Evolutionary conservation across 2,888 invertebrate species (phyloP).

Genomic region (Melieria omissa): DNA sequence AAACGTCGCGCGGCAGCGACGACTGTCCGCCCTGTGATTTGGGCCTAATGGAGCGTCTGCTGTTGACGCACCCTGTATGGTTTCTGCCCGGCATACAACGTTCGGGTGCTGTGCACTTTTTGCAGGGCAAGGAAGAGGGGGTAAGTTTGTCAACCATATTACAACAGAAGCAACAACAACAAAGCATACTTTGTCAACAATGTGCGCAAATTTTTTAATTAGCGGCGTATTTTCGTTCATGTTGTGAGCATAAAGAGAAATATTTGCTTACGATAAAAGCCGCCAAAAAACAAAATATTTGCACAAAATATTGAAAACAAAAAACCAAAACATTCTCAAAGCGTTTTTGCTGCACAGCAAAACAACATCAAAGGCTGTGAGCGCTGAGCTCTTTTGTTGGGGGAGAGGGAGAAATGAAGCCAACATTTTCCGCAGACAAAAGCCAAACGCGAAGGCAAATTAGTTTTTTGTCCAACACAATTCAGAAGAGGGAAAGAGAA

Average conservation of each 20-base stretch:
- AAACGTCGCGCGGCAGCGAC: conserved; percentile 70
- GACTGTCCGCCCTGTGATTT: conserved; percentile 83
- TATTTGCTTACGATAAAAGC: not conserved
- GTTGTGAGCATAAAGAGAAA: not conserved
- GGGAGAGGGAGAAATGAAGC: no score
- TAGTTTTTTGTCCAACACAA: no score
- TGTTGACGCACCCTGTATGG: conserved; percentile 95
- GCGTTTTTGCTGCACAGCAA: not conserved
- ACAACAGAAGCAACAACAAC: conserved; percentile 10
- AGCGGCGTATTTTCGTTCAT: conserved; percentile 16
- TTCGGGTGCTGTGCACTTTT: conserved; percentile 91
- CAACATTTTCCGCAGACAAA: no score
- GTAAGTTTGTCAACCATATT: conserved; percentile 69
- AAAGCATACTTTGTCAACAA: conserved; percentile 8
- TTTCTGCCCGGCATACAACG: conserved; percentile 93
- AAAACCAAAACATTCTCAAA: conserved; percentile 7
- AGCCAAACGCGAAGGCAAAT: no score
- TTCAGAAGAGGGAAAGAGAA: no score
- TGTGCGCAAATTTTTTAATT: conserved; percentile 26
- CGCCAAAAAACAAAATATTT: no score
- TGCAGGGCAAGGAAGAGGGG: conserved; percentile 93
- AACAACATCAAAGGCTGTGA: no score
- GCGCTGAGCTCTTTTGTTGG: no score
- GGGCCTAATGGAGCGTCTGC: conserved; percentile 85
- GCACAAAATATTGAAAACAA: conserved; percentile 16